Evolutionary conservation across 2,888 invertebrate species (phyloP).

Genomic region (Drosophila tanythrix): DNA sequence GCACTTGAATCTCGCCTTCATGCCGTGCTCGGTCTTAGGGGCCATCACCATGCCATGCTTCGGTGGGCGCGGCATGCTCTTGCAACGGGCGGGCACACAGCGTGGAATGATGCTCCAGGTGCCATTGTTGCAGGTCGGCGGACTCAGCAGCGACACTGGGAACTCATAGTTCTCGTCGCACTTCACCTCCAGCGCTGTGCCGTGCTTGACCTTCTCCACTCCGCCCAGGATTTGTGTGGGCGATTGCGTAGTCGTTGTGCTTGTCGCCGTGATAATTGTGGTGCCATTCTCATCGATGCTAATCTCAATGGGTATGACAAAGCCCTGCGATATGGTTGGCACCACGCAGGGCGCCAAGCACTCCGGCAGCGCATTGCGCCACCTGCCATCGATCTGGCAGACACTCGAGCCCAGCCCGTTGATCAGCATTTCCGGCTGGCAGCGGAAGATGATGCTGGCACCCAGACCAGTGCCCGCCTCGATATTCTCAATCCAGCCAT

Average conservation of each 20-base stretch:
- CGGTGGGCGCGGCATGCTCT: slow-evolving; percentile 92
- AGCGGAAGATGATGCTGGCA: slow-evolving; percentile 96
- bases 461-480: slow-evolving; percentile 95
- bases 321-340: slow-evolving; percentile 93
- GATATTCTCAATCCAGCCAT: slow-evolving; percentile 97
- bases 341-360: slow-evolving; percentile 97
- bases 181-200: slow-evolving; percentile 90
- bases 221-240: slow-evolving; percentile 66
- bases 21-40: slow-evolving; percentile 98
- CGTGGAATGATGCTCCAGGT: slow-evolving; percentile 97
- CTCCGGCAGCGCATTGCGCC: slow-evolving; percentile 96
- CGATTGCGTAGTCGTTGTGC: slow-evolving; percentile 84
- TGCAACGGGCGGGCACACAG: slow-evolving; percentile 93
- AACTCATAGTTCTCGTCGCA: slow-evolving; percentile 95
- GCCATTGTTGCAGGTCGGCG: slow-evolving; percentile 95
- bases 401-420: slow-evolving; percentile 95
- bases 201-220: slow-evolving; percentile 88
- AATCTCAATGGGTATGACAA: slow-evolving; percentile 87
- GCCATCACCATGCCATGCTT: slow-evolving; percentile 98
- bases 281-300: slow-evolving; percentile 83
- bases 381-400: slow-evolving; percentile 96
- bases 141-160: slow-evolving; percentile 89
- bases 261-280: slow-evolving; percentile 70
- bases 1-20: slow-evolving; percentile 96
- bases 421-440: slow-evolving; percentile 95